These are phyloP conservation scores for Muraenolepis orangiensis DNA, from an alignment of 2,797 vertebrate genomes.

Conservation along the genomic window DNA sequence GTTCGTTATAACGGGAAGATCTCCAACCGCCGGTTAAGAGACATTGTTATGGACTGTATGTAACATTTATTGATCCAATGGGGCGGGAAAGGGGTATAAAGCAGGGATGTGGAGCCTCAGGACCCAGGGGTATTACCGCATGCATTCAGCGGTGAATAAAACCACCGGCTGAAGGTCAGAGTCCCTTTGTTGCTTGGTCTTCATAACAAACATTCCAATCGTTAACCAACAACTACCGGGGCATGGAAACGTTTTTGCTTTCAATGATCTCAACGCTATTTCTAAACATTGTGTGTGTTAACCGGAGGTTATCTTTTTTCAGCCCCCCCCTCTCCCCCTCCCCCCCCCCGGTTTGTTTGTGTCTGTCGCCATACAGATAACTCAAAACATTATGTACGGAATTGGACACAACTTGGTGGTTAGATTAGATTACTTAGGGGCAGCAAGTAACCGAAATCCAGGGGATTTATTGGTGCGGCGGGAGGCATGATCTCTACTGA, in stretches of 20 bases:
- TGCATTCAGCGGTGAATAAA: neutral
- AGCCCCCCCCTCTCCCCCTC: no score
- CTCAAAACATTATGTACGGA: no score
- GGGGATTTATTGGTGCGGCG: no score
- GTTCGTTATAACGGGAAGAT: slow-evolving; percentile 57
- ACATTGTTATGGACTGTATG: slow-evolving; percentile 36
- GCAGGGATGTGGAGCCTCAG: neutral
- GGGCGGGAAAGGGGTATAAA: neutral
- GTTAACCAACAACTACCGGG: neutral
- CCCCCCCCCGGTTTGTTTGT: no score
- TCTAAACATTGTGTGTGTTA: no score
- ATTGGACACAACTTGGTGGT: no score
- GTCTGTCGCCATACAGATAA: no score
- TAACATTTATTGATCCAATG: neutral
- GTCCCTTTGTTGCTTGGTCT: neutral
- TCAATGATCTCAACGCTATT: neutral
- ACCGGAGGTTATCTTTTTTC: no score
- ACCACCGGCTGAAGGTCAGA: neutral
- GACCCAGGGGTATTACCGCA: neutral
- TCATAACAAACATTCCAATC: neutral
- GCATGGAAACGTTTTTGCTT: neutral
- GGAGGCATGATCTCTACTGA: no score
- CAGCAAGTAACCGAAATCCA: no score
- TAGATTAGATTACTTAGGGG: no score
- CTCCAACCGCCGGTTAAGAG: slow-evolving; percentile 48